Conservation (phyloP, 2,888 invertebrate species). For the Cerastis rubricosa region DNA sequence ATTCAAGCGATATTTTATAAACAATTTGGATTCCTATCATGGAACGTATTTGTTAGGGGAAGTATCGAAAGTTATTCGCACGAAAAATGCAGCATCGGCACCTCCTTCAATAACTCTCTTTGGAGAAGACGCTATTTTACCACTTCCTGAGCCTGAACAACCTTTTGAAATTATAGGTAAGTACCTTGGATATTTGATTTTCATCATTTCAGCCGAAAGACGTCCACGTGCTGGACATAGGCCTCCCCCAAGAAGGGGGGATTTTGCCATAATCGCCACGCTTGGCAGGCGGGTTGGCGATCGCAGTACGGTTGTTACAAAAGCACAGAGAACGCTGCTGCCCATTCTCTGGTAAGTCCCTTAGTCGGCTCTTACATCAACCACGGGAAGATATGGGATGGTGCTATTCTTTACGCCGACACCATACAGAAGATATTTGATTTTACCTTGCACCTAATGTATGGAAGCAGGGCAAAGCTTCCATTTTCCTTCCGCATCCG, state of each 20-base stretch:
- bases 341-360: too few species aligned
- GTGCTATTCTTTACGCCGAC: too few species aligned
- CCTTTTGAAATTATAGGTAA: constrained; percentile 85
- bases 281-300: too few species aligned
- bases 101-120: constrained; percentile 74
- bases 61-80: constrained; percentile 77
- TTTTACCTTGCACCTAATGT: background rate
- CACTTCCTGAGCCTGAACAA: constrained; percentile 74
- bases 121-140: constrained; percentile 77
- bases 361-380: too few species aligned
- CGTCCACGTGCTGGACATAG: too few species aligned
- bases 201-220: too few species aligned
- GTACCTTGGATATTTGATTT: constrained; percentile 66
- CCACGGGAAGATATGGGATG: too few species aligned
- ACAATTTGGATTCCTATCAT: constrained; percentile 91
- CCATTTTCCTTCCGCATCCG: background rate
- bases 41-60: constrained; percentile 87
- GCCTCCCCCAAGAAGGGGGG: too few species aligned
- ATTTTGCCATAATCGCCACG: too few species aligned
- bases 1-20: constrained; percentile 90
- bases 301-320: too few species aligned
- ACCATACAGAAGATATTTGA: too few species aligned
- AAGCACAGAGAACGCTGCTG: too few species aligned
- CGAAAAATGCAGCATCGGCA: constrained; percentile 73
- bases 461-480: background rate